Evolutionary conservation across 1,140 invertebrate genomes (phyloP), one percentile per base, ranked within the genome.

Genomic region (Phymorhynchus buccinoides): DNA sequence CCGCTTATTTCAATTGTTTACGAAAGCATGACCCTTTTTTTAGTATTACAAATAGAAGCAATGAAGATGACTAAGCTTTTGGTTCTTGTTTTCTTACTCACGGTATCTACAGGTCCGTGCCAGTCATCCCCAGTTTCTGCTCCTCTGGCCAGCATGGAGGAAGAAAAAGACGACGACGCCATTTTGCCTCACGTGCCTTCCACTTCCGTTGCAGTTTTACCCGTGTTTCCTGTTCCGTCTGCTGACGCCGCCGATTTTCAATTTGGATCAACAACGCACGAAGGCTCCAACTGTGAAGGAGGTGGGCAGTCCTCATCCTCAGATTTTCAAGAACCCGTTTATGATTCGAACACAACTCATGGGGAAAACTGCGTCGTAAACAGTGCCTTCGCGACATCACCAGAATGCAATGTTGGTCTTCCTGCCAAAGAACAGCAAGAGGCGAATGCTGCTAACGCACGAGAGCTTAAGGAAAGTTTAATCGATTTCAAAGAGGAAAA

Each of bases 81-180:
- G 1, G 16, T 35, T 32, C 30, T 9, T 35, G 18, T 35, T 14
- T 32, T 12, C 1, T 35, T 1, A 1, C 16, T 71, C 12, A 35
- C 30, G 18, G 9, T 37, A 9, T 27, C n/a, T 6, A 12, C 22
- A 7, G 62, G 37, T 12, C 41, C 37, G 2, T 37, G 42, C 4
- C 18, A 6, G 27, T 37, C 27, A 41, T 41, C 37, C 14, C 16
- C 37, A 7, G 37, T 41, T 14, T 75, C 6, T 16, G 73, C 73
- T 41, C 73, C 73, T 41, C 18, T 75, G 30, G 68, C 68, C 3
- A 6, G n/a, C 68, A 73, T 73, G 73, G 73, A 41, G 18, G 73
- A 75, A 35, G 73, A 75, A 41, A 39, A 75, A 12, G 73, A 41
- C 9, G 37, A 75, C 16, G 73, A 75, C 73, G 73, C 39, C 37